Percentiles rank a stretch among this genome's conserved stretches.
Conservation (phyloP, 2,888 invertebrate genomes). For the Ctena decussata region DNA sequence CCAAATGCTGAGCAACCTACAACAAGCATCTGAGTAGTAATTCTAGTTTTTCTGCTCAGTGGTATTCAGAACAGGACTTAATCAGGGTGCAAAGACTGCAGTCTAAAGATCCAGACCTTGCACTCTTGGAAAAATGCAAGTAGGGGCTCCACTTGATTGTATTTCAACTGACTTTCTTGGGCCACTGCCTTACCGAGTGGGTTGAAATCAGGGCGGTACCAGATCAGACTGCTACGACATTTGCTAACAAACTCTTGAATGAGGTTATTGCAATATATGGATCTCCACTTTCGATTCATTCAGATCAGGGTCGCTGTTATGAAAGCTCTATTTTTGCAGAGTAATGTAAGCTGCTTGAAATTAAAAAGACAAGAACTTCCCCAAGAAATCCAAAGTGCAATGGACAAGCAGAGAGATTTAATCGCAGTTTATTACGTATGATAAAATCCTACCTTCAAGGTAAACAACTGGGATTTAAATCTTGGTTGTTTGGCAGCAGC, state of each 20-base stretch:
- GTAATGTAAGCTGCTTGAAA: background rate
- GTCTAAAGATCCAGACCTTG: too few species aligned
- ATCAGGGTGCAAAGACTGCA: too few species aligned
- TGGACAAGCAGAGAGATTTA: background rate
- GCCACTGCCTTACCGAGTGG: background rate
- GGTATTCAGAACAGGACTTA: too few species aligned
- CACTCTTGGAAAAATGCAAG: background rate
- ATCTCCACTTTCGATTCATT: background rate
- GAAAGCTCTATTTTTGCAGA: background rate
- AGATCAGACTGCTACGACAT: background rate
- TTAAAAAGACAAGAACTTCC: background rate
- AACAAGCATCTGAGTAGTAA: too few species aligned
- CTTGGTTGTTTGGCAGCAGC: conserved; percentile 6
- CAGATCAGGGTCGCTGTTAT: background rate
- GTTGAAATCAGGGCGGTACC: background rate
- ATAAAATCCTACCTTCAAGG: conserved; percentile 19
- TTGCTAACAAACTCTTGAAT: background rate
- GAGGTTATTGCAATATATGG: background rate
- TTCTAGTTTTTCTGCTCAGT: too few species aligned
- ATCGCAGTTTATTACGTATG: background rate
- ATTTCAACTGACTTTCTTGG: background rate
- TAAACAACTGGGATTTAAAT: conserved; percentile 37
- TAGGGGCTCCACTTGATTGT: background rate
- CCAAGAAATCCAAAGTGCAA: background rate
- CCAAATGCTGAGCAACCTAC: too few species aligned